Evolutionary conservation across 2,888 invertebrate genomes (phyloP), one percentile per base, ranked within the genome.

Genomic region (Cryptus viduatorius): DNA sequence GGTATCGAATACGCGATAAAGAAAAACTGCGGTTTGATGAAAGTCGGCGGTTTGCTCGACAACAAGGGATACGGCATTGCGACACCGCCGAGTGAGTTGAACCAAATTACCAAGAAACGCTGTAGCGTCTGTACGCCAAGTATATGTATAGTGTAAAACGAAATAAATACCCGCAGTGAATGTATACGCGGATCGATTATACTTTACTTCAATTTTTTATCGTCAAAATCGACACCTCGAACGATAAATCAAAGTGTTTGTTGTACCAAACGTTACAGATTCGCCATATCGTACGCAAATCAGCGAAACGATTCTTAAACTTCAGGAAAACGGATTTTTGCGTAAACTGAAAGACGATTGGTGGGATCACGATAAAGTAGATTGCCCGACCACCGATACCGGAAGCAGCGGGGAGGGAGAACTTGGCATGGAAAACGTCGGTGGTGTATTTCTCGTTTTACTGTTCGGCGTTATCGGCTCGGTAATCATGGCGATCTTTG

Each of bases 41-140:
- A 98, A 95, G 97, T 99, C 31, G 99, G 99, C 0, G 97, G 98
- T 1, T 96, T 98, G 95, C 95, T 99, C 68, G 98, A 99, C 93
- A 98, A 97, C 10, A 99, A 99, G 94, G 98, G 98, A 90, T 99
- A 99, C 91, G 99, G 99, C 68, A 98, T 99, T 85, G 99, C 98
- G 7, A 97, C 98, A 95, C 98, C 98, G 12, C 97, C 97, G 89
- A 98, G 98, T 98, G 94, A 95, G 96, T 93, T 81, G 24, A 24
- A 24, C 24, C 59, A 46, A 50, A 7, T n/a, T 37, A 37, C 7
- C 8, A 37, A 37, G 8, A 37, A 3, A 24, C 24, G 24, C 24
- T 1, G 24, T 24, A 24, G 24, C 24, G 24, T 24, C 24, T 24
- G 2, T 1, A 1, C 24, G 24, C 24, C 1, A 24, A 24, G 24